Evolutionary conservation across 2,113 vertebrate species (phyloP).

Genomic region (Hepsetus odoe): DNA sequence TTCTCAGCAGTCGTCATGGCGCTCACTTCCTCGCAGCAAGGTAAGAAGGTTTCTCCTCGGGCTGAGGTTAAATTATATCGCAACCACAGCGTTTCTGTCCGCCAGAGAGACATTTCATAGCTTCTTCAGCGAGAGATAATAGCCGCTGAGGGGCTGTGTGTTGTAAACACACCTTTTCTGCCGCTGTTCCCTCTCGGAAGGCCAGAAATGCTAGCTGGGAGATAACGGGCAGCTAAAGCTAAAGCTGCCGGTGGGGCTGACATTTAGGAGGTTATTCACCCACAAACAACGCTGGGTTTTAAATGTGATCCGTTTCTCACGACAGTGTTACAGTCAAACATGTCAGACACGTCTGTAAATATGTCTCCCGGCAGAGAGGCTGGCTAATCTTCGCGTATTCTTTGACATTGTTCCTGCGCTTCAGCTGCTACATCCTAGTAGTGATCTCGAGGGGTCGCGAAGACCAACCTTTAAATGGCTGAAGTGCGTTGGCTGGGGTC

Average conservation of each 20-base stretch:
- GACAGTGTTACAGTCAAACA: no score
- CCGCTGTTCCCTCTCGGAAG: neutral
- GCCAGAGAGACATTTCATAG: neutral
- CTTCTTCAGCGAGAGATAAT: neutral
- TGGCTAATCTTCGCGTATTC: no score
- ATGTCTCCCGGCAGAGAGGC: no score
- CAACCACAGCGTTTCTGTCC: neutral
- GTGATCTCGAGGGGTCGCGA: neutral
- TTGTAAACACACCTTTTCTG: neutral
- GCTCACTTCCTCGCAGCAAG: slow-evolving; percentile 66
- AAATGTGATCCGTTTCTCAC: neutral
- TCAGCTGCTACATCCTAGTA: no score
- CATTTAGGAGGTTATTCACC: neutral
- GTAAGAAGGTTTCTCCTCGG: slow-evolving; percentile 66
- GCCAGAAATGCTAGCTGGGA: neutral
- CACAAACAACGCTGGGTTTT: neutral
- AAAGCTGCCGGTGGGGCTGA: neutral
- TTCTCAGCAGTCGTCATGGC: slow-evolving; percentile 79
- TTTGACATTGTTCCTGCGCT: neutral
- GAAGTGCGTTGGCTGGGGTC: neutral
- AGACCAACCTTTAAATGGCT: neutral
- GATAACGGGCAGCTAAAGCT: neutral
- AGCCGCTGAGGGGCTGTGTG: neutral
- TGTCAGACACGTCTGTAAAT: no score
- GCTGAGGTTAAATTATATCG: neutral